Conservation (phyloP, 37 sponge, comb jelly and placozoan species). For the Amphimedon queenslandica region DNA sequence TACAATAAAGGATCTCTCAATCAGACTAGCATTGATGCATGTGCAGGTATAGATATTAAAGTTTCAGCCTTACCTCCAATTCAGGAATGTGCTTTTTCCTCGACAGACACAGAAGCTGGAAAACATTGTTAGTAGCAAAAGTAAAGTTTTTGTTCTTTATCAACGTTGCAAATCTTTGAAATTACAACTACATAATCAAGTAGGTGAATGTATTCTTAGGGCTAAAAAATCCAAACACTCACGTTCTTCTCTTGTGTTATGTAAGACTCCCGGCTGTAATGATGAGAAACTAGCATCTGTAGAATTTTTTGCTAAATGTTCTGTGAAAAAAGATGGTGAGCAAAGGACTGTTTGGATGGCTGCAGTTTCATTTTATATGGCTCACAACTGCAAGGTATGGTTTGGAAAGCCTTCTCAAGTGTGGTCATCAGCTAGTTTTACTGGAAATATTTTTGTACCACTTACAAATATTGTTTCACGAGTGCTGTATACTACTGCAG, state of each 20-base stretch:
- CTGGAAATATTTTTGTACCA: background rate
- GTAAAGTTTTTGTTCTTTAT: background rate
- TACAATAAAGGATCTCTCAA: constrained; percentile 6
- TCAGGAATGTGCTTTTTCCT: background rate
- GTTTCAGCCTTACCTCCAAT: background rate
- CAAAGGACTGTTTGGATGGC: background rate
- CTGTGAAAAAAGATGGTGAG: background rate
- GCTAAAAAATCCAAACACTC: background rate
- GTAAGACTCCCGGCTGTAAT: background rate
- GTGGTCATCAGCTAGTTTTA: background rate
- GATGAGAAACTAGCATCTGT: background rate
- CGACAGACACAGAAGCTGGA: background rate
- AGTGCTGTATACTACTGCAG: background rate
- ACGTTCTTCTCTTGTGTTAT: background rate
- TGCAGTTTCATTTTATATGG: background rate
- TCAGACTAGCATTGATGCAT: background rate
- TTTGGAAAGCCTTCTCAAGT: constrained; percentile 10
- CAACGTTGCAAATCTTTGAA: background rate
- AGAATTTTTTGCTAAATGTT: background rate
- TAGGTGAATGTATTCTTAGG: background rate
- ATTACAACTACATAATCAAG: background rate
- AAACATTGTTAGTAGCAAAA: background rate
- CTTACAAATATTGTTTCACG: background rate
- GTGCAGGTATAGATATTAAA: background rate
- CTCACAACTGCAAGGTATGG: background rate